Evolutionary conservation across 1,140 invertebrate species (phyloP).

Genomic region (Wasmannia auropunctata): DNA sequence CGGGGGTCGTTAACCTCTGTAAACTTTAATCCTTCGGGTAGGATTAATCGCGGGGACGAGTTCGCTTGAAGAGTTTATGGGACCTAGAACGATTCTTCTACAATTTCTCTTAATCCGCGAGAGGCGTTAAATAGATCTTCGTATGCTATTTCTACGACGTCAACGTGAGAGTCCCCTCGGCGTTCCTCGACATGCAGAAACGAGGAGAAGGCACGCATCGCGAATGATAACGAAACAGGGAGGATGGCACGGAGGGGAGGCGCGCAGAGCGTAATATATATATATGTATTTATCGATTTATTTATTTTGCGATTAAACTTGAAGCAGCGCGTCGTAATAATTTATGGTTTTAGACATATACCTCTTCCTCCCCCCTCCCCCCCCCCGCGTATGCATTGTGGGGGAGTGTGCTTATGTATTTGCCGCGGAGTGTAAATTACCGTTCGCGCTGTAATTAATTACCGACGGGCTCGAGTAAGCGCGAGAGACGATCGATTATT

Average conservation of each 20-base stretch:
- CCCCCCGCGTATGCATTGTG: constrained; percentile 12
- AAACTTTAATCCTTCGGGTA: constrained; percentile 49
- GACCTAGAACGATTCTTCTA: constrained; percentile 32
- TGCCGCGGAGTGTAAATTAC: constrained; percentile 60
- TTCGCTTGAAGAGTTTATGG: constrained; percentile 24
- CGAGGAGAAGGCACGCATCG: not conserved
- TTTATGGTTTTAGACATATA: constrained; percentile 47
- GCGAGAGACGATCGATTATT: constrained; percentile 65
- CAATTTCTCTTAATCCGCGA: constrained; percentile 21
- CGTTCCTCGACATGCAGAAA: not conserved
- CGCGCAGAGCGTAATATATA: not conserved
- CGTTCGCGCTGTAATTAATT: constrained; percentile 63
- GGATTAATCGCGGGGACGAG: constrained; percentile 38
- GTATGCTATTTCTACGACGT: not conserved
- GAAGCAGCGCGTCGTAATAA: constrained; percentile 41
- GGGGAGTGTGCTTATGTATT: constrained; percentile 42
- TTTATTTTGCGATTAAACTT: constrained; percentile 49
- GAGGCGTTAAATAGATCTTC: constrained; percentile 22
- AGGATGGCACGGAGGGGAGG: not conserved
- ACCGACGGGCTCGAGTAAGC: constrained; percentile 44
- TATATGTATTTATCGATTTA: constrained; percentile 52
- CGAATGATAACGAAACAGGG: not conserved
- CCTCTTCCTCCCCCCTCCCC: not conserved
- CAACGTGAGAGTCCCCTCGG: not conserved
- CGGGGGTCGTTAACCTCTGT: constrained; percentile 39